Conservation (phyloP, 2,888 invertebrate species). For the Drosophila anomalata region DNA sequence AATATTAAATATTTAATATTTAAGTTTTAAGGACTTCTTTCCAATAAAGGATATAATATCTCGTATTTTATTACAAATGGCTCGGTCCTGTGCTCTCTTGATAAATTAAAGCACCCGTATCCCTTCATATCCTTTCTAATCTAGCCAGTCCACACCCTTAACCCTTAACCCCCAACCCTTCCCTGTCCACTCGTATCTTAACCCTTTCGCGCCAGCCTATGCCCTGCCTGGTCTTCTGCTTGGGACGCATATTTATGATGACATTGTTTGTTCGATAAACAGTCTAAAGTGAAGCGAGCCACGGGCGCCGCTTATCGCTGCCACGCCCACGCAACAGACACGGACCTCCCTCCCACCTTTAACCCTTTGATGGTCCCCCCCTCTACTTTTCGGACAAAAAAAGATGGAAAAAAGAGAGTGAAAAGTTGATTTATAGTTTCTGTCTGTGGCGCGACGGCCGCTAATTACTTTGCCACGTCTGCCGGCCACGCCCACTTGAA, state of each 20-base stretch:
- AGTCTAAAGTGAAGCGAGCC: constrained; percentile 64
- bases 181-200: neutral
- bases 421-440: constrained; percentile 78
- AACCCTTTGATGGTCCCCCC: constrained; percentile 3
- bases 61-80: too few relatives aligned
- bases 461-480: constrained; percentile 79
- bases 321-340: constrained; percentile 50
- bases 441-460: constrained; percentile 73
- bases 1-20: too few relatives aligned
- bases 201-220: constrained; percentile 1
- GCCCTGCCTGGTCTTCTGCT: neutral
- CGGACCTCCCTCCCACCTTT: constrained; percentile 12
- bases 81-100: neutral
- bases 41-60: too few relatives aligned
- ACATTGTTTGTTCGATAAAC: constrained; percentile 80
- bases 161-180: constrained; percentile 5
- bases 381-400: constrained; percentile 9
- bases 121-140: neutral
- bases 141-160: neutral
- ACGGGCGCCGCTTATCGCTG: constrained; percentile 33
- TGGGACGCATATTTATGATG: constrained; percentile 77
- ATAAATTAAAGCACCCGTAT: neutral
- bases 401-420: constrained; percentile 40
- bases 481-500: constrained; percentile 62
- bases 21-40: too few relatives aligned